These are phyloP conservation scores for Pterostichus madidus DNA, from an alignment of 2,888 invertebrate species.

Conservation along the genomic window DNA sequence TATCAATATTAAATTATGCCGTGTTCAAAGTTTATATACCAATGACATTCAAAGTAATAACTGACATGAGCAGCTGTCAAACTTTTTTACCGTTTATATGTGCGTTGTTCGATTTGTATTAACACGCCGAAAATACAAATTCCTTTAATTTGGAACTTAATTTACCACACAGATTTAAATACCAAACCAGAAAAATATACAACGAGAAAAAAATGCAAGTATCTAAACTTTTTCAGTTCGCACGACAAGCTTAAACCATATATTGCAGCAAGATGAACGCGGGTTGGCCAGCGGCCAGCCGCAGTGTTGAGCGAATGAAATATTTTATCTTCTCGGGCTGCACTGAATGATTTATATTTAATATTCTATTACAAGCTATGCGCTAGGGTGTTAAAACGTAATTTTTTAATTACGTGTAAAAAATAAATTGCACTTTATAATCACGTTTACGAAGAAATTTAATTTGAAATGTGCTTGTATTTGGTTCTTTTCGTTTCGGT, in stretches of 20 bases:
- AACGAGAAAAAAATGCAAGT: background rate
- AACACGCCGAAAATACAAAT: no score
- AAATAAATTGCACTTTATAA: slow-evolving; percentile 33
- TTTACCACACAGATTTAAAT: slow-evolving; percentile 4
- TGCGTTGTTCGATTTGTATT: no score
- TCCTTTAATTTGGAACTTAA: background rate
- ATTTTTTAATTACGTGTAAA: slow-evolving; percentile 57
- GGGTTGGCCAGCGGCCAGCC: slow-evolving; percentile 27
- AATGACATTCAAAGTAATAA: no score
- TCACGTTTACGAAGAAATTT: slow-evolving; percentile 2
- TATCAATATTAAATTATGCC: no score
- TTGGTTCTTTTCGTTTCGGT: background rate
- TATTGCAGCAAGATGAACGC: background rate
- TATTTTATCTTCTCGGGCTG: slow-evolving; percentile 29
- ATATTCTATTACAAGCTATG: slow-evolving; percentile 46
- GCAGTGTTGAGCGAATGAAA: slow-evolving; percentile 24
- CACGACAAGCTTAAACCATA: background rate
- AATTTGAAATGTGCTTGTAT: slow-evolving; percentile 1
- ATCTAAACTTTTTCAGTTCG: background rate
- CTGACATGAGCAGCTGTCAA: no score
- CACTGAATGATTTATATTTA: slow-evolving; percentile 47
- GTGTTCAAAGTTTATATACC: no score
- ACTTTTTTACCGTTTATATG: no score
- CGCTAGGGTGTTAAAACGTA: background rate
- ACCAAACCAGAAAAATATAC: background rate